Evolutionary conservation across 2,113 vertebrate genomes (phyloP).

Genomic region (Xerus inauris): DNA sequence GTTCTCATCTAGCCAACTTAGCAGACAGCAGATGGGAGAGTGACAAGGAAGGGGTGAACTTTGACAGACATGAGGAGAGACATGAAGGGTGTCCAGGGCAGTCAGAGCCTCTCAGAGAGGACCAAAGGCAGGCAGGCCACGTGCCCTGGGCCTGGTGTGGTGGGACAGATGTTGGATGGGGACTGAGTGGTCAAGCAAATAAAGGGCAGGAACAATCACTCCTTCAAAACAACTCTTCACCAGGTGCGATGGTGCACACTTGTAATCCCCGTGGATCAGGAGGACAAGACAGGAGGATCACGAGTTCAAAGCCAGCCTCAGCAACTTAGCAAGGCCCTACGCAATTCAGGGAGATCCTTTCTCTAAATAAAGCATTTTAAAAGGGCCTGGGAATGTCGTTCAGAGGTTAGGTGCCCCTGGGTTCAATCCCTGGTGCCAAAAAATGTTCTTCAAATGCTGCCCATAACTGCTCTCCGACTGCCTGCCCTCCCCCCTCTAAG

Average conservation of each 20-base stretch:
- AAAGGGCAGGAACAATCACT: background rate
- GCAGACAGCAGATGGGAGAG: background rate
- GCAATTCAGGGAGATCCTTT: no score
- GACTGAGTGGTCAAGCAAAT: background rate
- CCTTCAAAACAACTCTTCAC: background rate
- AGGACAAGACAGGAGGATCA: no score
- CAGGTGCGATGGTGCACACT: no score
- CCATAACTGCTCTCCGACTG: background rate
- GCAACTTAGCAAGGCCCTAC: no score
- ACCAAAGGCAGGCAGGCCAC: background rate
- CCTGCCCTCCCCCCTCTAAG: background rate
- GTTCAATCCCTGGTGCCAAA: no score
- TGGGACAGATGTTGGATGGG: background rate
- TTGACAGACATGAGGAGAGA: background rate
- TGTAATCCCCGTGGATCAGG: no score
- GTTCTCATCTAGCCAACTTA: background rate
- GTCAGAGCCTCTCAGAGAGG: background rate
- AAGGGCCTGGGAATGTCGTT: no score
- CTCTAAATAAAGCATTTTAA: no score
- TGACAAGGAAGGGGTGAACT: background rate
- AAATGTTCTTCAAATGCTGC: background rate
- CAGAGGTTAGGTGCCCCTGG: no score
- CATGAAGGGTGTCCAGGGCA: background rate
- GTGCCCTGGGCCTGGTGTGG: background rate
- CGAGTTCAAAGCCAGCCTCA: no score